Conservation (phyloP, 2,797 vertebrate genomes). For the Pangasius macronema region DNA sequence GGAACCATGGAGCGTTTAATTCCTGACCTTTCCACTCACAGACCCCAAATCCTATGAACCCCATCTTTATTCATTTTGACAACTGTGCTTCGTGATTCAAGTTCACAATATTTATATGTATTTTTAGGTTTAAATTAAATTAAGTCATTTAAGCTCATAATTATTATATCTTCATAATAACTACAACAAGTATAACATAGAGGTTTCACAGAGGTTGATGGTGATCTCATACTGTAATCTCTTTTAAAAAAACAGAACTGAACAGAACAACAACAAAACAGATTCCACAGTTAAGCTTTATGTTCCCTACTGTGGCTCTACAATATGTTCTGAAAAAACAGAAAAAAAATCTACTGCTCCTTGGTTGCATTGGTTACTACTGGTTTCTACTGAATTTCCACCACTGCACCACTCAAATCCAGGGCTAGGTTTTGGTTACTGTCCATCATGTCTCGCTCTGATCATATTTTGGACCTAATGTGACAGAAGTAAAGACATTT, state of each 20-base stretch:
- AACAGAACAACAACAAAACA: not conserved
- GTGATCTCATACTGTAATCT: not conserved
- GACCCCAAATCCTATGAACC: not conserved
- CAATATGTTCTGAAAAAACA: not conserved
- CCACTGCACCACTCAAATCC: not conserved
- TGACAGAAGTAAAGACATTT: conserved; percentile 47
- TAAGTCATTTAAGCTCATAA: not conserved
- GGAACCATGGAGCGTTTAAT: not conserved
- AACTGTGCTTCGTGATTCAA: not conserved
- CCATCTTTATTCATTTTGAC: not conserved
- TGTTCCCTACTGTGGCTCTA: not conserved
- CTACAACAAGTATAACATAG: not conserved
- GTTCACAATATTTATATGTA: not conserved
- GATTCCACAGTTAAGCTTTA: not conserved
- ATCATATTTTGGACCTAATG: conserved; percentile 20
- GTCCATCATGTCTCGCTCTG: conserved; percentile 19
- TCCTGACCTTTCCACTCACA: not conserved
- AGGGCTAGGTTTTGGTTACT: conserved; percentile 47
- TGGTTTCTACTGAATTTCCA: not conserved
- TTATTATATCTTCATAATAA: not conserved
- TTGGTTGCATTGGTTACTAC: not conserved
- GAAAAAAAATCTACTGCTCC: not conserved
- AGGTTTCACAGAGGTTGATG: not conserved
- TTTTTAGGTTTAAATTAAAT: not conserved
- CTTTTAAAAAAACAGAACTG: not conserved